Conservation (phyloP, 2,888 invertebrate genomes). For the Mythimna loreyi region DNA sequence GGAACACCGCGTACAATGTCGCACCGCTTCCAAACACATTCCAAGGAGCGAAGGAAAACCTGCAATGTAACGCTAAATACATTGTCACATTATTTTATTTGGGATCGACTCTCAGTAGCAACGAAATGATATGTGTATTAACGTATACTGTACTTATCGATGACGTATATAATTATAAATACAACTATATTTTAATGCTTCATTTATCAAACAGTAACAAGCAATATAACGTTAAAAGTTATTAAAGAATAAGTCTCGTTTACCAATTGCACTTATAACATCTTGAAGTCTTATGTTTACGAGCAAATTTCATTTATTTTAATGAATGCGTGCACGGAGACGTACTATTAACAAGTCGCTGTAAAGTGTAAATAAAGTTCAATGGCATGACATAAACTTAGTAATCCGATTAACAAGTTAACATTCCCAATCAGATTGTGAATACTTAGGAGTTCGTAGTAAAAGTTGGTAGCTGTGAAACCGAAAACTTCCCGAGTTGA, state of each 20-base stretch:
- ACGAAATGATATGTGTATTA: slow-evolving; percentile 53
- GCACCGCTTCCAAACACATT: slow-evolving; percentile 4
- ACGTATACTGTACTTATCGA: slow-evolving; percentile 53
- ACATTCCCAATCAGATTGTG: slow-evolving; percentile 60
- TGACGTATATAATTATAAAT: slow-evolving; percentile 36
- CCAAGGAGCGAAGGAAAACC: not conserved
- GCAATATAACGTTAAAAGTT: slow-evolving; percentile 29
- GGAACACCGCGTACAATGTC: slow-evolving; percentile 46
- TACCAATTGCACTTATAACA: slow-evolving; percentile 34
- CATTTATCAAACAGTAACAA: slow-evolving; percentile 36
- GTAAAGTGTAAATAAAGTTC: slow-evolving; percentile 37
- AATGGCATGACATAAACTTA: slow-evolving; percentile 53
- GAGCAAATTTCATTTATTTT: slow-evolving; percentile 40
- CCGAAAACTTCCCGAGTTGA: slow-evolving; percentile 56
- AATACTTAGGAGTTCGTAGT: slow-evolving; percentile 52
- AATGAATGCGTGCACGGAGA: slow-evolving; percentile 37
- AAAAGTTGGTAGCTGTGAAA: slow-evolving; percentile 52
- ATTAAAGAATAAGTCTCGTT: slow-evolving; percentile 19
- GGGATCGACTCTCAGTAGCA: slow-evolving; percentile 41
- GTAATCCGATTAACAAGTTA: slow-evolving; percentile 64
- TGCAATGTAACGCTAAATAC: slow-evolving; percentile 26
- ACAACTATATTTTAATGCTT: slow-evolving; percentile 15
- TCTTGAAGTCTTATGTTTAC: slow-evolving; percentile 31
- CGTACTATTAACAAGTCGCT: slow-evolving; percentile 27
- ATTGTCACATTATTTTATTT: slow-evolving; percentile 33